Base-by-base conservation (phyloP, 2,113 vertebrate species). In the Circaetus cinerascens region DNA sequence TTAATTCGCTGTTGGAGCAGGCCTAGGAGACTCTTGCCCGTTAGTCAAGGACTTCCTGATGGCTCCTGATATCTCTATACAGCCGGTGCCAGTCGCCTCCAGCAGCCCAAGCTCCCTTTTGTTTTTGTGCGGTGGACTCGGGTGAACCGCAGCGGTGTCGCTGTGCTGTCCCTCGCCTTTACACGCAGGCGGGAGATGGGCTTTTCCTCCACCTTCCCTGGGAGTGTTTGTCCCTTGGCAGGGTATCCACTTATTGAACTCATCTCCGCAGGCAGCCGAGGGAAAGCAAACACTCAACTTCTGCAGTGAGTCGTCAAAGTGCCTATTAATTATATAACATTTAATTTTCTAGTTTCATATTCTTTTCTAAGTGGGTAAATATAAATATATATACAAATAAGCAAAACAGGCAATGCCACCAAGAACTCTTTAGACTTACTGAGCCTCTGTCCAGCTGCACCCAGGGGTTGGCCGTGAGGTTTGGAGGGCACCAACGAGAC, bases 101-200 rank as follows among this genome's bases (percentile, higher is more conserved):
- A 68, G 92, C 56, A 53, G 89, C 89, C 91, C 56, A 7, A 89
- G 95, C 68, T 63, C 63, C 71, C 88, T 89, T 76, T 96, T 98
- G 97, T 98, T 73, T 59, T 46, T 76, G 75, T 88, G 74, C 63
- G 5, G 30, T 95, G 97, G 97, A 95, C 97, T 94, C 3, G 68
- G 74, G 74, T 95, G 95, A 91, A 69, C 94, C 30, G 4, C 78
- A 36, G 75, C 15, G 5, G 82, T 51, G 66, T 30, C 66, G 43
- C 88, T 81, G 76, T 29, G 75, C 95, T 77, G 74, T 82, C 85
- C 72, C 74, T 67, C 8, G 53, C 26, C 32, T 63, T 43, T 18
- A 5, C 67, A 10, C 3, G 1, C 8, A 5, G 48, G 76, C 26
- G 5, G 73, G 50, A 66, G 36, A 67, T 32, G 67, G 26, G 38